phyloP scores from a whole-genome alignment of 2,797 vertebrate species.

The Argya squamiceps region DNA sequence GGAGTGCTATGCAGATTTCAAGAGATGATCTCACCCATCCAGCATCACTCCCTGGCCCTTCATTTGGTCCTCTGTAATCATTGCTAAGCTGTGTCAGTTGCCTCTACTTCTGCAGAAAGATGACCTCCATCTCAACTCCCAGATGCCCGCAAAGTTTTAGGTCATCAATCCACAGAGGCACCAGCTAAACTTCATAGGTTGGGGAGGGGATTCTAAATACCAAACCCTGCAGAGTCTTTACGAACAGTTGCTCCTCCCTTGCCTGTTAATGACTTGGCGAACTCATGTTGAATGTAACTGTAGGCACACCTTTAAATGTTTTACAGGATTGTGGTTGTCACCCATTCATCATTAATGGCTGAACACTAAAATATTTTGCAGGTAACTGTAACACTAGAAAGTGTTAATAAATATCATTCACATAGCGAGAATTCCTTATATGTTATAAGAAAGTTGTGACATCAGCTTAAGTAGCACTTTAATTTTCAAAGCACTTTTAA shows the following conservation, averaged over 20 bases:
- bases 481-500: background rate
- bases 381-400: background rate
- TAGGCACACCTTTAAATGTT: background rate
- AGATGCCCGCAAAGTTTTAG: background rate
- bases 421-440: background rate
- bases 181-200: background rate
- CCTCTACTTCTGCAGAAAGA: background rate
- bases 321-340: background rate
- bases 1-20: accelerated
- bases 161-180: background rate
- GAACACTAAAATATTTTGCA: background rate
- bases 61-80: background rate
- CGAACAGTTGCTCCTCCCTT: background rate
- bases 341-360: background rate
- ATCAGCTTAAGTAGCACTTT: background rate
- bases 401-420: background rate
- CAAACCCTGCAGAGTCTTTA: background rate
- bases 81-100: background rate
- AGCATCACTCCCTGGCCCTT: background rate
- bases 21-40: background rate
- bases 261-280: background rate
- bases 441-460: background rate
- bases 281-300: background rate
- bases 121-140: background rate
- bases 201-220: background rate